A percentile compares a stretch with the other conserved stretches of the same genome.
Evolutionary conservation across 2,888 invertebrate genomes (phyloP).

Genomic region (Morpho deidamia): DNA sequence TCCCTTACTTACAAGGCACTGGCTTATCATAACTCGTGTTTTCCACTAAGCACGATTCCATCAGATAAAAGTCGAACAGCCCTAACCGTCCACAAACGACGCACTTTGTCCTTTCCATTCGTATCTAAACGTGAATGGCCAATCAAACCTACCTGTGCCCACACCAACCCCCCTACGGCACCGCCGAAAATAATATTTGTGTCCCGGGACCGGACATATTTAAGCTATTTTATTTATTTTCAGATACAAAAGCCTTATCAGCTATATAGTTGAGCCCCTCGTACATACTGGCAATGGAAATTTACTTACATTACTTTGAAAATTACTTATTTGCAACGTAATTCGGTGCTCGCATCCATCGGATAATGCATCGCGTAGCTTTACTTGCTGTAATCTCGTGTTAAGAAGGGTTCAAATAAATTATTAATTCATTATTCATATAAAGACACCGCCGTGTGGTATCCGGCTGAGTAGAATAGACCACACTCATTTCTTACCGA

Average conservation of each 20-base stretch:
- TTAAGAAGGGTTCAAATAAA: no score
- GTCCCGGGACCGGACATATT: conserved; percentile 67
- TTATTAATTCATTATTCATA: no score
- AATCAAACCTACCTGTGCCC: conserved; percentile 14
- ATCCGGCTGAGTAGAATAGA: neutral
- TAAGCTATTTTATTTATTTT: conserved; percentile 76
- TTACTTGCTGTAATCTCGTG: no score
- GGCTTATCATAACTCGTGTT: no score
- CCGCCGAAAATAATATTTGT: conserved; percentile 43
- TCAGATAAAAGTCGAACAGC: no score
- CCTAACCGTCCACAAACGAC: neutral
- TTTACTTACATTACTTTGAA: neutral
- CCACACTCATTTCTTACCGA: no score
- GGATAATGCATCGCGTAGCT: no score
- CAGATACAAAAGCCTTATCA: conserved; percentile 74
- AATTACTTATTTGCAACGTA: neutral
- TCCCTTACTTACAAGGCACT: no score
- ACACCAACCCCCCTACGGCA: conserved; percentile 16
- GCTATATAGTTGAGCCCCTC: conserved; percentile 46
- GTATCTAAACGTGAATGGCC: conserved; percentile 22
- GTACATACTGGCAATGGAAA: conserved; percentile 4
- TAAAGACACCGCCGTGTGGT: neutral
- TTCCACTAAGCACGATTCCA: no score
- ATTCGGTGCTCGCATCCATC: no score
- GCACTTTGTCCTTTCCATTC: neutral